phyloP scores from a whole-genome alignment of 2,888 invertebrate species.

The Smittia sp. region DNA sequence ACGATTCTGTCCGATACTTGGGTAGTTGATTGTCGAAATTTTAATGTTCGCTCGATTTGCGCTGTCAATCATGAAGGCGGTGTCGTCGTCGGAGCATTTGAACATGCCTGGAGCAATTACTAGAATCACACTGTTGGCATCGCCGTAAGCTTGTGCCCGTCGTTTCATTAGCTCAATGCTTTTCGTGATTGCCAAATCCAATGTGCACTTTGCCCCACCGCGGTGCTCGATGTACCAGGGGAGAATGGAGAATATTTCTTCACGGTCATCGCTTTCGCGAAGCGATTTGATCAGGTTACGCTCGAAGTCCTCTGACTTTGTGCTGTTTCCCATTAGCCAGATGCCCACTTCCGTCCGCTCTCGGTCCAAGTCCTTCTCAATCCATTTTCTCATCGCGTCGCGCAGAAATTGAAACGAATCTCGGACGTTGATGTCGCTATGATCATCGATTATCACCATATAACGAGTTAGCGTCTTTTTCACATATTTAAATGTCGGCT shows the following conservation, averaged over 20 bases:
- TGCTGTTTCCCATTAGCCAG: conserved; percentile 54
- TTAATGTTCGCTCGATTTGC: conserved; percentile 54
- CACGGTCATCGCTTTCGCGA: conserved; percentile 9
- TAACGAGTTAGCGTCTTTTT: conserved; percentile 57
- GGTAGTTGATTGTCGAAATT: conserved; percentile 59
- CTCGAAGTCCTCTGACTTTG: conserved; percentile 46
- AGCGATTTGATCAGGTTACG: conserved; percentile 47
- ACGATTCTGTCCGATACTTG: conserved; percentile 51
- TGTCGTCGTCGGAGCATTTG: conserved; percentile 46
- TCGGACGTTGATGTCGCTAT: conserved; percentile 58
- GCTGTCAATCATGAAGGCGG: conserved; percentile 45
- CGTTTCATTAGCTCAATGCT: conserved; percentile 54
- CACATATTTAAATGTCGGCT: conserved; percentile 56
- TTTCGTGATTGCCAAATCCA: conserved; percentile 43
- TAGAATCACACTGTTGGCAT: conserved; percentile 58
- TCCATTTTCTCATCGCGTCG: conserved; percentile 60
- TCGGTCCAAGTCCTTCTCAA: conserved; percentile 56
- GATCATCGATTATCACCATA: conserved; percentile 60
- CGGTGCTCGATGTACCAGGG: conserved; percentile 18
- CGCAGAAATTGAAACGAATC: conserved; percentile 62
- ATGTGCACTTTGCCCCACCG: neutral
- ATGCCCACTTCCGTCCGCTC: conserved; percentile 57
- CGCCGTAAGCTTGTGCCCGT: conserved; percentile 51
- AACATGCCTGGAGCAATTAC: conserved; percentile 58
- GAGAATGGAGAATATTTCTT: conserved; percentile 26